phyloP scores from a whole-genome alignment of 2,797 vertebrate genomes.

The Urocyon cinereoargenteus region DNA sequence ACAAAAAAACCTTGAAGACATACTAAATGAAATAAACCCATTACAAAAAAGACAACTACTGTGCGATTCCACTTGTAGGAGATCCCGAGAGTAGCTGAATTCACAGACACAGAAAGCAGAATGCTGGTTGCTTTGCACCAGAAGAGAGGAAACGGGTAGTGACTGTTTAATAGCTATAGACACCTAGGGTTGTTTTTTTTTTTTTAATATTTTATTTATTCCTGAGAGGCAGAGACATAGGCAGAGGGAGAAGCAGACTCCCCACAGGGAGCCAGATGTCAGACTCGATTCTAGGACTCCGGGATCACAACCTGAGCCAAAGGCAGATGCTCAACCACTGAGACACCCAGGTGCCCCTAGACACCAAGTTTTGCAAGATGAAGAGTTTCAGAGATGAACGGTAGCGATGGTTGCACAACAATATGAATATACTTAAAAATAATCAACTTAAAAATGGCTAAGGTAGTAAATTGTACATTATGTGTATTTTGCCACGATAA shows the following conservation, averaged over 20 bases:
- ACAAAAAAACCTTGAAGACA: background rate
- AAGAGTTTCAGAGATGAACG: background rate
- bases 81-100: background rate
- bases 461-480: background rate
- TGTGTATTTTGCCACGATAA: background rate
- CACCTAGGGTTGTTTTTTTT: too few relatives aligned
- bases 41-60: background rate
- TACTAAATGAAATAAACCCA: background rate
- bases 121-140: background rate
- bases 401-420: background rate
- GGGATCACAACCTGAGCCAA: too few relatives aligned
- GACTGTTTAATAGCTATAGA: background rate
- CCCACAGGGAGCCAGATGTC: too few relatives aligned
- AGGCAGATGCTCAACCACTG: too few relatives aligned
- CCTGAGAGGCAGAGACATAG: too few relatives aligned
- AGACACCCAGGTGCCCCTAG: too few relatives aligned
- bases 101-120: background rate
- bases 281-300: too few relatives aligned
- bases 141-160: background rate
- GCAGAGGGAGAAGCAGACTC: too few relatives aligned
- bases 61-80: background rate
- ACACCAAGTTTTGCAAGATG: background rate
- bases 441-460: background rate
- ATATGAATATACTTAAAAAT: background rate
- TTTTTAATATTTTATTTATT: too few relatives aligned